Evolutionary conservation across 2,888 invertebrate species (phyloP), one percentile per base, ranked within the genome.

Genomic region (Zhuqinia jingwanae): DNA sequence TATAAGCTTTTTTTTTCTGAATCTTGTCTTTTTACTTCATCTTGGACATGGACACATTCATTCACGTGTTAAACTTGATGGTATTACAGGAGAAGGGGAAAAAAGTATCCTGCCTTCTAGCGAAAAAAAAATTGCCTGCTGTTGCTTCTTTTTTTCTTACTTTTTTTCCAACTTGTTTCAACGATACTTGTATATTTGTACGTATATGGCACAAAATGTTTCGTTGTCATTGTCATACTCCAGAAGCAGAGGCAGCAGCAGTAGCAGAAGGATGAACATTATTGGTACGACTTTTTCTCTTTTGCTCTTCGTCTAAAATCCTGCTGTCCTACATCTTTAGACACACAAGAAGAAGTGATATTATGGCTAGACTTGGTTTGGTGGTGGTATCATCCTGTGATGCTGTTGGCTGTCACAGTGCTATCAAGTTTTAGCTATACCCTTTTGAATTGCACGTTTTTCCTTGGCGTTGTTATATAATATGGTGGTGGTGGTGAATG

Each of bases 21-120:
- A 70, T 73, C 50, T 47, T 50, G 73, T 73, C 47, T 68, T 68
- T 73, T 73, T 47, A 73, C 25, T 73, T 45, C 27, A 47, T 73
- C 45, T 27, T 22, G 13, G 45, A 45, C 50, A 50, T 73, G 47
- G 45, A 73, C 47, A 45, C 11, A 22, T 73, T 73, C 53, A 25
- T 27, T 6, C 47, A 53, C 22, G 17, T 47, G 53, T 30, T 50
- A 73, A 50, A 45, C 60, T 68, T 68, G 68, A 68, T 68, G 68
- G 42, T 68, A 68, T 68, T 68, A 73, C 25, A 50, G 30, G 17
- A 73, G 50, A 50, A 11, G 22, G 22, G 56, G 11, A 56, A 63
- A 15, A 1, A 70, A 25, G 36, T 36, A 36, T 36, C 3, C 36
- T 50, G 53, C 73, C 73, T 73, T 73, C 50, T 25, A 73, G 73